Base-by-base conservation (phyloP, 1,140 invertebrate species). In the Diploscapter pachys region DNA sequence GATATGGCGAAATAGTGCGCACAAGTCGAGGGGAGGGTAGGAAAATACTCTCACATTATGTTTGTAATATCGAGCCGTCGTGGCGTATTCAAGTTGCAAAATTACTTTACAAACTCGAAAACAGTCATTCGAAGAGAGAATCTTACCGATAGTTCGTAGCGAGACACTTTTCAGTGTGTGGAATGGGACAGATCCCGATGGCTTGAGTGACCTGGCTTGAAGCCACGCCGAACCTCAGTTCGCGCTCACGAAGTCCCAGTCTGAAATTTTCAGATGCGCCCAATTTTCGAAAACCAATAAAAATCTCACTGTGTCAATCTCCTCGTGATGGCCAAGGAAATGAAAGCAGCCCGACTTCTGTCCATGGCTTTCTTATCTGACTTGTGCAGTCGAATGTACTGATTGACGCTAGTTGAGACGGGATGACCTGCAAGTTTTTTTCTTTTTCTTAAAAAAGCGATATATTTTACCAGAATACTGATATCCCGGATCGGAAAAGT, bases 271-370 rank as follows among this genome's bases (percentile, higher is more conserved):
- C 4, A 48, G 5, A 51, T 9, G 51, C 11, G 50, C 9, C 4
- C 4, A 63, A n/a, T 53, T 3, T 3, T 11, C 8, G 63, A 9
- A 50, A 51, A n/a, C 3, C 11, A 56, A 68, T 5, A 8, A 63
- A 54, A 4, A 51, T n/a, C 76, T 70, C 8, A 78, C 69, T 64
- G 52, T 31, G 74, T 78, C 55, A 78, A 65, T 68, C 74, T 65
- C 55, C 70, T 77, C 3, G 77, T 72, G 53, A 78, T 78, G 9
- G 77, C 77, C 53, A 78, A 48, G 9, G 77, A 77, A 54, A 65
- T 72, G 53, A 67, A 77, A 11, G 77, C 77, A 6, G 77, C 70
- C 69, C 67, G 67, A 53, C 74, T 71, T 4, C 70, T 59, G 62
- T 77, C 77, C 54, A 65, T 63, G n/a, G 68, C 68, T 9, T 72